A percentile compares a stretch with the other conserved stretches of the same genome.
These are phyloP conservation scores for Idaea dimidiata DNA, from an alignment of 2,888 invertebrate species.

Conservation along the genomic window DNA sequence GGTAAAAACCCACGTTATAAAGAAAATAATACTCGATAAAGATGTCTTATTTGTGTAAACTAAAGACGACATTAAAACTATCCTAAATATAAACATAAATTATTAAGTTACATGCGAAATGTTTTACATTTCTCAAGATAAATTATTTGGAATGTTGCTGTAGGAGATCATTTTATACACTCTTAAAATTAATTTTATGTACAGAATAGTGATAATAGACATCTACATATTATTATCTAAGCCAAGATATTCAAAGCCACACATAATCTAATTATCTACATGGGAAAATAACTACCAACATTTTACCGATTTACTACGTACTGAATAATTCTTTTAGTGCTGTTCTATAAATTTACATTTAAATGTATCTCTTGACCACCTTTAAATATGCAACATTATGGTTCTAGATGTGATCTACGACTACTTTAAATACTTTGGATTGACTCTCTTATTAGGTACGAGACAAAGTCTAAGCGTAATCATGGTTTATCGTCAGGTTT, in stretches of 20 bases:
- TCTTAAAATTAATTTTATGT: constrained; percentile 35
- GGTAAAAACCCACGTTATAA: neutral
- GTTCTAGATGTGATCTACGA: too few relatives aligned
- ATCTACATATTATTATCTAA: constrained; percentile 1
- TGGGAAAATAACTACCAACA: neutral
- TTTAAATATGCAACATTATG: too few relatives aligned
- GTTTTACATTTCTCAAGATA: constrained; percentile 50
- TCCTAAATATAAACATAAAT: neutral
- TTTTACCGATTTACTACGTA: neutral
- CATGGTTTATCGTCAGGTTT: too few relatives aligned
- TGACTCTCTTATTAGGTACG: too few relatives aligned
- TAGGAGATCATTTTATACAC: constrained; percentile 45
- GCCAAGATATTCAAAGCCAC: constrained; percentile 9
- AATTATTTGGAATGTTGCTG: constrained; percentile 75
- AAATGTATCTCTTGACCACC: too few relatives aligned
- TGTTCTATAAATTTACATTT: too few relatives aligned
- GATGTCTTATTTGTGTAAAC: neutral
- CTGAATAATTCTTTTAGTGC: neutral
- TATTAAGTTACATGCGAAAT: constrained; percentile 34
- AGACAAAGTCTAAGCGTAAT: too few relatives aligned
- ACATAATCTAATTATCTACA: constrained; percentile 20
- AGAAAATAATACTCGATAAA: neutral
- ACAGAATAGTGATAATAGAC: constrained; percentile 30
- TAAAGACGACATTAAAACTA: neutral
- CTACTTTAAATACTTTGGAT: too few relatives aligned